Conservation (phyloP, 2,888 invertebrate genomes). For the Agriopis marginaria region DNA sequence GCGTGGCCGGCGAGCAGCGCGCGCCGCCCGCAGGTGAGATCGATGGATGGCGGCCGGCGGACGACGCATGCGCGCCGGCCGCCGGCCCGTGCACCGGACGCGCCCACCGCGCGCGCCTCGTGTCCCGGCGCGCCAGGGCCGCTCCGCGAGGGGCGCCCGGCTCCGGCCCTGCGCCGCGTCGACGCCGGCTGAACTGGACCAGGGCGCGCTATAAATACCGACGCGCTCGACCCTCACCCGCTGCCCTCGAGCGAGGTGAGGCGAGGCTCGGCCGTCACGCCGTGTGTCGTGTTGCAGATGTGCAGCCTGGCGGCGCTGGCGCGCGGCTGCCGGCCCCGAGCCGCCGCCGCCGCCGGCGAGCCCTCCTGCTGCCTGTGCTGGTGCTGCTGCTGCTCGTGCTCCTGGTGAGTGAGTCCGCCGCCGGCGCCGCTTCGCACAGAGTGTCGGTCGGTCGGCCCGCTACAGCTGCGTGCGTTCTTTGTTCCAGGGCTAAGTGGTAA, state of each 20-base stretch:
- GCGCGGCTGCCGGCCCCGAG: conserved; percentile 83
- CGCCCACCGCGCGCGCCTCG: conserved; percentile 42
- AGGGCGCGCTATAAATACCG: conserved; percentile 71
- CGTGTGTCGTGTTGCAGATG: conserved; percentile 67
- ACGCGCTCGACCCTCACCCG: conserved; percentile 70
- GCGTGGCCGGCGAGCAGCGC: conserved; percentile 33
- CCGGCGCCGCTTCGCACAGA: not conserved
- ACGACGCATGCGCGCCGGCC: conserved; percentile 56
- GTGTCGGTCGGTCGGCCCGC: not conserved
- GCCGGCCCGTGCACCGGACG: conserved; percentile 42
- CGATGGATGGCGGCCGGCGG: conserved; percentile 48
- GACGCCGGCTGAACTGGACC: conserved; percentile 45
- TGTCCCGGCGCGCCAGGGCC: too few species aligned
- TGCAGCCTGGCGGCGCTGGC: conserved; percentile 83
- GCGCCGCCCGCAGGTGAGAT: conserved; percentile 38
- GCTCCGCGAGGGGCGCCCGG: too few species aligned
- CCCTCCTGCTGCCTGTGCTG: conserved; percentile 87
- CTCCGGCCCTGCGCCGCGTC: conserved; percentile 5
- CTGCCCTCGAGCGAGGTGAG: conserved; percentile 61
- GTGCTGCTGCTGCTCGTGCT: conserved; percentile 88
- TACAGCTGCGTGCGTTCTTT: conserved; percentile 35
- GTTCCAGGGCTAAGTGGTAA: conserved; percentile 81
- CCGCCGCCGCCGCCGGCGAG: conserved; percentile 69
- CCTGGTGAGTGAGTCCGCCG: conserved; percentile 74
- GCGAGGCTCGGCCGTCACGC: conserved; percentile 16